Percentiles rank a stretch among this genome's conserved stretches.
Evolutionary conservation across 2,113 vertebrate species (phyloP).

Genomic region (Phocoena sinus): DNA sequence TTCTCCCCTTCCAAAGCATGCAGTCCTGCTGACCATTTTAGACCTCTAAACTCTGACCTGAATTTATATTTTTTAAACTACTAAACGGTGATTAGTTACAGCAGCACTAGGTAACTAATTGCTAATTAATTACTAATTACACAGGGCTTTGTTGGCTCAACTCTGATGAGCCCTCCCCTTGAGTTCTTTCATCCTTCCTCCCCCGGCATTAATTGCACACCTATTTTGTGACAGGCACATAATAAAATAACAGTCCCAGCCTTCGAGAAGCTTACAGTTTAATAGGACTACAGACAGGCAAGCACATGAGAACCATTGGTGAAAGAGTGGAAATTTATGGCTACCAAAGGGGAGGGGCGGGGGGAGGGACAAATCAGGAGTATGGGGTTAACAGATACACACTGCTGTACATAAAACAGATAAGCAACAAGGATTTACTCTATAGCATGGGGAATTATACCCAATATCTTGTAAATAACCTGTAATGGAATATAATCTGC

Average conservation of each 20-base stretch:
- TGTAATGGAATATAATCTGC: background rate
- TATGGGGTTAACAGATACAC: background rate
- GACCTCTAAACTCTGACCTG: background rate
- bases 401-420: background rate
- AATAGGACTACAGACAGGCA: background rate
- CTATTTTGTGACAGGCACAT: background rate
- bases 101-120: background rate
- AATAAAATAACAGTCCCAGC: background rate
- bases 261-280: background rate
- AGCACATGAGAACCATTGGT: background rate
- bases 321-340: background rate
- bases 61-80: background rate
- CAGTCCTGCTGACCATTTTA: too few species aligned
- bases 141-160: background rate
- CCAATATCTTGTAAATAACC: too few species aligned
- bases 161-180: background rate
- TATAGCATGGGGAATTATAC: background rate
- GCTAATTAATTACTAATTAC: background rate
- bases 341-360: background rate
- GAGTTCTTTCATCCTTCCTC: background rate
- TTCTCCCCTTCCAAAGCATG: background rate
- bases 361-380: background rate
- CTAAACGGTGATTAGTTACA: background rate
- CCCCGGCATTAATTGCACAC: background rate
- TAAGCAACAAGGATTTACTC: background rate